Evolutionary conservation across 2,113 vertebrate genomes (phyloP), one percentile per base, ranked within the genome.

Genomic region (Sander lucioperca): DNA sequence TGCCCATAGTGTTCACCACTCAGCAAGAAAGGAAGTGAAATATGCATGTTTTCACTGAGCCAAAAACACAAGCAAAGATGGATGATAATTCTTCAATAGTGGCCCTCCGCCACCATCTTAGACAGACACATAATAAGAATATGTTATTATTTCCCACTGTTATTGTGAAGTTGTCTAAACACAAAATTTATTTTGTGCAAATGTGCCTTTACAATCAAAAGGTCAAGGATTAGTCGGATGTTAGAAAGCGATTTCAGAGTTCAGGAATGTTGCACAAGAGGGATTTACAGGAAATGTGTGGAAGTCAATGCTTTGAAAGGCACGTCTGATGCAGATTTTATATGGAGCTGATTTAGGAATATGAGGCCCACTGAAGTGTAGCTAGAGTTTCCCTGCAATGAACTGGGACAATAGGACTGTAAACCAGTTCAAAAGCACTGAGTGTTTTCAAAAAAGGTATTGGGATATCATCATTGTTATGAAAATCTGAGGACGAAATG

Each of bases 31-130:
- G 81, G 84, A 92, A 88, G 81, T 66, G 56, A 80, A 89, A 85
- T 77, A 77, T 83, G 48, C 66, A 72, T 57, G 77, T 83, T 89
- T 87, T 79, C 73, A 82, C 64, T 8, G 53, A 61, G 86, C 75
- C 86, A 81, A 84, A 88, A 83, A 85, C 73, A 85, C 80, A 82
- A 92, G 74, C 70, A 88, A 84, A 92, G 91, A 93, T 91, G 85
- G 84, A 92, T 88, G 90, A 92, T 88, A 86, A 90, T 82, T 86
- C 80, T 88, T 92, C 89, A 91, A 91, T 90, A 68, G 88, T 89
- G 90, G 92, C 92, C 33, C 83, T 74, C 18, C 0, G 92, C 90
- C 92, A 94, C 86, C 87, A 61, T 91, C 66, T 86, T 21, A 76
- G 83, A 81, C 73, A 72, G 50, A 74, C 78, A 79, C 76, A 87